phyloP scores from a whole-genome alignment of 92 coral and sea anemone species.

The Zoanthus sociatus region DNA sequence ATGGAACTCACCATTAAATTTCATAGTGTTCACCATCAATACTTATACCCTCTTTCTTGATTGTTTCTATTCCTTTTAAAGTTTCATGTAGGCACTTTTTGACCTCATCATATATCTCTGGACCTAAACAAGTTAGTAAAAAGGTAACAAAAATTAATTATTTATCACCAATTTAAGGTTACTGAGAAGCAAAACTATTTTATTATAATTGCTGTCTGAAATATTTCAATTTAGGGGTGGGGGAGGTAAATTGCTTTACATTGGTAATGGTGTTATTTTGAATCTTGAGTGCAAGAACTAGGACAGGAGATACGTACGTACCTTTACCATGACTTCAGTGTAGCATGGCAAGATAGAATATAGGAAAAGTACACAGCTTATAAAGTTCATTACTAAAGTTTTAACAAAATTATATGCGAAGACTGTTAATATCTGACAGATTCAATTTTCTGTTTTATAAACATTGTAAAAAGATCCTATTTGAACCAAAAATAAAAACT shows the following conservation, averaged over 20 bases:
- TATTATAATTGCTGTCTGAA: neutral
- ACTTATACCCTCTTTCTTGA: slow-evolving; percentile 1
- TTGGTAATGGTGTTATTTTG: neutral
- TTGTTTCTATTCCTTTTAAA: slow-evolving; percentile 26
- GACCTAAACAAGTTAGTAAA: neutral
- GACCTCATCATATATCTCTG: slow-evolving; percentile 36
- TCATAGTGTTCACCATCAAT: slow-evolving; percentile 37
- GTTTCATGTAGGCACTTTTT: slow-evolving; percentile 31
- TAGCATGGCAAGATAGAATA: neutral
- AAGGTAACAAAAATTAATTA: neutral
- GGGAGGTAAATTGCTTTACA: neutral
- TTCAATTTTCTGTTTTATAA: neutral
- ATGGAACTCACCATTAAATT: slow-evolving; percentile 7
- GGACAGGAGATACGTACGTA: neutral
- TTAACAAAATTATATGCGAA: neutral
- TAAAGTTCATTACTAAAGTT: neutral
- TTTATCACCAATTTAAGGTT: neutral
- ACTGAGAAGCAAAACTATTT: neutral
- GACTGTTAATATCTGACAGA: neutral
- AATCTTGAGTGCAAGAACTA: neutral
- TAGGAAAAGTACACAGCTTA: neutral
- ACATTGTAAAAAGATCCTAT: no score
- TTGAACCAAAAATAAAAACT: no score
- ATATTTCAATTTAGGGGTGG: neutral
- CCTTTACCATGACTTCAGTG: neutral